A percentile compares a stretch with the other conserved stretches of the same genome.
Evolutionary conservation across 2,888 invertebrate genomes (phyloP).

Genomic region (Tachystola acroxantha): DNA sequence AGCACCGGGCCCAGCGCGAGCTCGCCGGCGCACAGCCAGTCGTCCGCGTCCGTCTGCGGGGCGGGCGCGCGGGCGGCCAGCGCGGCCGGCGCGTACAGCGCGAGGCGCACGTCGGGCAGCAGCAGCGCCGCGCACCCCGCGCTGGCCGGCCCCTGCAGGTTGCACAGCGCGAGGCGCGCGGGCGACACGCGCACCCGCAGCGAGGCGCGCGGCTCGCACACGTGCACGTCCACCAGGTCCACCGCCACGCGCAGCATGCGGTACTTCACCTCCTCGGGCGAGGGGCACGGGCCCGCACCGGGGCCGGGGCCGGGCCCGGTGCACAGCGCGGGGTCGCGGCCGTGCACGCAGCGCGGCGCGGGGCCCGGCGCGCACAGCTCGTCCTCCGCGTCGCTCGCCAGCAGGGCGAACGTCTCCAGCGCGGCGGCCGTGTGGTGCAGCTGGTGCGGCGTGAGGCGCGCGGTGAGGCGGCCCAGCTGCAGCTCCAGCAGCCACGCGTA

Average conservation of each 20-base stretch:
- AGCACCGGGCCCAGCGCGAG: constrained; percentile 93
- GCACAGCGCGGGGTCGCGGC: constrained; percentile 83
- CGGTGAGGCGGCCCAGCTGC: constrained; percentile 94
- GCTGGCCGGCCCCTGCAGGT: constrained; percentile 95
- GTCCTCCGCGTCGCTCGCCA: constrained; percentile 94
- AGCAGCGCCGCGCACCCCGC: constrained; percentile 93
- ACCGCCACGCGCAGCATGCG: constrained; percentile 93
- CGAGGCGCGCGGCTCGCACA: constrained; percentile 93
- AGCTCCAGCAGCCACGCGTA: constrained; percentile 98
- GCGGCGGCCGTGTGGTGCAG: constrained; percentile 92
- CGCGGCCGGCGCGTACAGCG: constrained; percentile 80
- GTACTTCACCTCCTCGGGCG: constrained; percentile 93
- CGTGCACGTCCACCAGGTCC: constrained; percentile 92
- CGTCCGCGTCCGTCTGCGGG: constrained; percentile 79
- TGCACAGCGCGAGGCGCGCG: constrained; percentile 92
- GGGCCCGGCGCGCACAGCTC: constrained; percentile 89
- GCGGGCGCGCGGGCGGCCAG: constrained; percentile 49
- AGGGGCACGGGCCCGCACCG: constrained; percentile 85
- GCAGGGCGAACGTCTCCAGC: constrained; percentile 91
- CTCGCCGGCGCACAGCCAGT: constrained; percentile 96
- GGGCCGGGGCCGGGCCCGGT: constrained; percentile 82
- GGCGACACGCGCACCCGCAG: constrained; percentile 94
- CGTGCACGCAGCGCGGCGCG: constrained; percentile 88
- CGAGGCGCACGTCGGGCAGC: constrained; percentile 83
- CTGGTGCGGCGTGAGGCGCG: constrained; percentile 93